Evolutionary conservation across 2,113 vertebrate genomes (phyloP), one percentile per base, ranked within the genome.

Genomic region (Entomyzon cyanotis): DNA sequence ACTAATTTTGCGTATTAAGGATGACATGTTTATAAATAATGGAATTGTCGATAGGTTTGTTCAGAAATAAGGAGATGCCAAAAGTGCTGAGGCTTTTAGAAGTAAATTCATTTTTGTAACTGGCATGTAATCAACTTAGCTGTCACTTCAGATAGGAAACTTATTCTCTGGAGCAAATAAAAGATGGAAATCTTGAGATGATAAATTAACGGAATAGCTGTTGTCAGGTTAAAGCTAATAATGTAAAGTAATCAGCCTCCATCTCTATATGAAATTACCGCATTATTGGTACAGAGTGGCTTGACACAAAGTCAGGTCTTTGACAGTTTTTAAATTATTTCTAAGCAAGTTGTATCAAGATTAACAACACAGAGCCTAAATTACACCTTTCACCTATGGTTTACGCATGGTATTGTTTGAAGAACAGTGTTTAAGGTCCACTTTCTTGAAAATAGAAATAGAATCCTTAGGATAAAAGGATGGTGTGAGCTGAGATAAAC

Each of bases 1-100:
- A 96, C 93, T 97, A 97, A 98, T 98, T 96, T 95, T 92, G 93
- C 86, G 73, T 97, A 97, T 98, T 98, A 98, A 97, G 94, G 93
- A 75, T 98, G 98, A 88, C 97, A 93, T 97, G 91, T 98, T 98
- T 98, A 97, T 98, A 98, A 98, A 98, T 98, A 98, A 98, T 96
- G 87, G 95, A 95, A 92, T 96, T 95, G 94, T 97, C 89, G 3
- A 96, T 97, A 97, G 96, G 50, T 94, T 95, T 97, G 46, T 95
- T 95, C 95, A 97, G 97, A 97, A 97, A 88, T 96, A 94, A 95
- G 86, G 78, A 97, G 87, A 96, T 97, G 97, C 96, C 95, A 95
- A 94, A 97, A 97, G 88, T 94, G 97, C 84, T 95, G 91, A 94
- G 94, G 96, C 90, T 96, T 97, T 70, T 93, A 92, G 91, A 96